phyloP scores from a whole-genome alignment of 2,113 vertebrate genomes.

The Tragelaphus buxtoni region DNA sequence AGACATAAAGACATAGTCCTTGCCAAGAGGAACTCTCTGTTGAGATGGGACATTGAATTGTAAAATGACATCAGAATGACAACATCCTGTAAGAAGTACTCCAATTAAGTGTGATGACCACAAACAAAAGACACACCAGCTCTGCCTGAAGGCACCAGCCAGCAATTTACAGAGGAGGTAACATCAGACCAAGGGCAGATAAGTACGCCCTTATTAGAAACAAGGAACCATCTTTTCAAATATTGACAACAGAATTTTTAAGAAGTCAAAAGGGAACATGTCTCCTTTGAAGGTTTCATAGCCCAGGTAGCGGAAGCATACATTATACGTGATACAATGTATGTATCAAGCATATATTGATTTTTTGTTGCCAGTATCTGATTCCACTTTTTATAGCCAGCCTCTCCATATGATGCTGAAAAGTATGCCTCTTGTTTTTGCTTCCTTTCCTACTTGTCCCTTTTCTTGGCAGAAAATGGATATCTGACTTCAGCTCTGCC shows the following conservation, averaged over 20 bases:
- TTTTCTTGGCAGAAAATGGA: not conserved
- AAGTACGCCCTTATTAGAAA: not conserved
- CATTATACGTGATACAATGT: too few species aligned
- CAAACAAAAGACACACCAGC: not conserved
- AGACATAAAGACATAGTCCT: not conserved
- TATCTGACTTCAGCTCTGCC: not conserved
- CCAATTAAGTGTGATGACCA: not conserved
- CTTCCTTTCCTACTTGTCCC: not conserved
- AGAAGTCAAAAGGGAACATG: too few species aligned
- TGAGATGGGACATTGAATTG: not conserved
- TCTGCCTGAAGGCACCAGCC: not conserved
- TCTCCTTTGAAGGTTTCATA: too few species aligned
- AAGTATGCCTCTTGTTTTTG: not conserved
- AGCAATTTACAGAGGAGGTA: not conserved
- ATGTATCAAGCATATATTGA: not conserved
- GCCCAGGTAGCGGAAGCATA: too few species aligned
- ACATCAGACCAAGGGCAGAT: not conserved
- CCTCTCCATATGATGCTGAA: not conserved
- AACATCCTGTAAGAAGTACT: not conserved
- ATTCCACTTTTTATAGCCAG: not conserved
- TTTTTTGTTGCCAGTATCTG: not conserved
- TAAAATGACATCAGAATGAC: not conserved
- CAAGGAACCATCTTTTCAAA: not conserved
- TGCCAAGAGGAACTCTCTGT: not conserved
- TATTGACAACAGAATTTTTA: not conserved